A percentile compares a stretch with the other conserved stretches of the same genome.
Conservation (phyloP, 2,113 vertebrate species). For the Motacilla tschutschensis region DNA sequence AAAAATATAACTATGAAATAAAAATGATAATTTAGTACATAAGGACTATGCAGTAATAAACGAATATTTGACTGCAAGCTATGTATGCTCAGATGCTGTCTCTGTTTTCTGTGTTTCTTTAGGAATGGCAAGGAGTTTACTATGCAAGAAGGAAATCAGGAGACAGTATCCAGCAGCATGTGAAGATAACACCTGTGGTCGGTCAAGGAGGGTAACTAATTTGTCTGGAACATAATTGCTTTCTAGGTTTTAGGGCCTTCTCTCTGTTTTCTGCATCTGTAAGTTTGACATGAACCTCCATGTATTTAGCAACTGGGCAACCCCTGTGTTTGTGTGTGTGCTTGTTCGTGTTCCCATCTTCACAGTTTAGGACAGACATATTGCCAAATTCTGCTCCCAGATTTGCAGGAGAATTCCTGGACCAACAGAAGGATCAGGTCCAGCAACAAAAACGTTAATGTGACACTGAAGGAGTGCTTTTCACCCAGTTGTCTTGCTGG, state of each 20-base stretch:
- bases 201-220: constrained; percentile 92
- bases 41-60: not conserved
- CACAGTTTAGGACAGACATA: fast-evolving
- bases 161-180: constrained; percentile 90
- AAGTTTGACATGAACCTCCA: not conserved
- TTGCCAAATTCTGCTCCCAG: not conserved
- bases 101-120: constrained; percentile 13
- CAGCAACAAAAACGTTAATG: not conserved
- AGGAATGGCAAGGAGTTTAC: constrained; percentile 97
- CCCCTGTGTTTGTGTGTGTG: not conserved
- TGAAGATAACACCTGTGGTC: constrained; percentile 90
- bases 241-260: not conserved
- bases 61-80: not conserved
- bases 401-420: not conserved
- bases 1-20: not conserved
- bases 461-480: not conserved
- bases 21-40: not conserved
- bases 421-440: not conserved
- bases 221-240: not conserved
- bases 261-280: not conserved
- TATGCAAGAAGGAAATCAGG: constrained; percentile 89
- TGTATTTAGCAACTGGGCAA: not conserved
- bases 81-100: not conserved
- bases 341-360: not conserved
- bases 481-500: not conserved